Evolutionary conservation across 1,140 invertebrate genomes (phyloP), one percentile per base, ranked within the genome.

Genomic region (Drosophila nasuta): DNA sequence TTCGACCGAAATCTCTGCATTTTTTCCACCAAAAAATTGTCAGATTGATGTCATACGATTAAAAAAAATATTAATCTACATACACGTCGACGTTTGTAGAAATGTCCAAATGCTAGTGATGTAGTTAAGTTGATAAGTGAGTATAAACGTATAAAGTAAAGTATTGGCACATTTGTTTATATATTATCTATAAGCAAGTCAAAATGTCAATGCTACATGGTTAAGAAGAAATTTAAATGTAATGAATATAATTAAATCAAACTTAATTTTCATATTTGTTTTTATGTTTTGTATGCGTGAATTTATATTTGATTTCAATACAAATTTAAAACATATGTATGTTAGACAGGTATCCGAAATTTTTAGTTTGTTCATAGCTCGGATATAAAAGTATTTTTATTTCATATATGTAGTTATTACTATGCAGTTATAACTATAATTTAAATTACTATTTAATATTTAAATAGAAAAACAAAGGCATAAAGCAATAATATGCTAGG

Each of bases 401-500:
- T 64, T 68, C 58, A 17, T 52, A 35, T 57, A 56, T 56, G 3
- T 3, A 25, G 20, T 25, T 25, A 25, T 25, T 25, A 25, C 20
- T 20, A 56, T 13, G 30, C 8, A 17, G 30, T 35, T 8, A 33
- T 63, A 33, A 25, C 58, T 63, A 60, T 56, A 17, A 45, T 49
- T 51, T 69, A 11, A 52, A 51, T 67, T 58, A 51, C 62, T 10
- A 66, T 75, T 66, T 54, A 43, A 76, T 76, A 64, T 54, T 79
- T 75, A 86, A 70, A 73, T 82, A 82, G 62, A 79, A 91, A 91
- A 91, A 91, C 82, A 90, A 91, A 91, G 82, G 87, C 87, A 91
- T 87, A 91, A 91, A 91, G 87, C 87, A 91, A 82, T 91, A 74
- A 75, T 78, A 82, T 91, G 87, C 87, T 91, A 91, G 87, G 87